A percentile compares a stretch with the other conserved stretches of the same genome.
Conservation (phyloP, 2,888 invertebrate species). For the Eupithecia vulgata region DNA sequence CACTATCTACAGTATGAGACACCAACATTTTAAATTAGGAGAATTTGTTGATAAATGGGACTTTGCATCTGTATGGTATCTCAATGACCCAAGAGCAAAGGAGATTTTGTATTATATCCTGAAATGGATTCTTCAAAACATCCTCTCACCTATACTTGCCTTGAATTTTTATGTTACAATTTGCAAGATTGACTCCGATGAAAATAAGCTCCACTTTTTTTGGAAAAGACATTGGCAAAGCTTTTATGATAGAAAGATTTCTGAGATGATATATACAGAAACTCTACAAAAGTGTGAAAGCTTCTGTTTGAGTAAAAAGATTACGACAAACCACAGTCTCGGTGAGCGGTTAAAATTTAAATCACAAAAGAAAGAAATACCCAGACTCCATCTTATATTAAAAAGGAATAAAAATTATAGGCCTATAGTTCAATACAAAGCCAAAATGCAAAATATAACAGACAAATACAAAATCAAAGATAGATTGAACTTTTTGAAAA, state of each 20-base stretch:
- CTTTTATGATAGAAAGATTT: constrained; percentile 70
- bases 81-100: constrained; percentile 31
- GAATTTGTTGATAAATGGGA: constrained; percentile 66
- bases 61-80: constrained; percentile 60
- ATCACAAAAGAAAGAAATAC: constrained; percentile 60
- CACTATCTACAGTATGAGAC: constrained; percentile 70
- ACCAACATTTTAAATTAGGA: constrained; percentile 62
- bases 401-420: constrained; percentile 69
- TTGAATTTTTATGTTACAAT: constrained; percentile 77
- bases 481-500: constrained; percentile 63
- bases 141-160: constrained; percentile 69
- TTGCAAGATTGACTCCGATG: constrained; percentile 71
- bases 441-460: constrained; percentile 47
- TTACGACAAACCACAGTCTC: constrained; percentile 53
- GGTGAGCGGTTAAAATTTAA: constrained; percentile 56
- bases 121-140: constrained; percentile 64
- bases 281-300: constrained; percentile 60
- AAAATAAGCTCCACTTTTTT: constrained; percentile 75
- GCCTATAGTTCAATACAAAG: constrained; percentile 75
- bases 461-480: constrained; percentile 71
- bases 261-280: constrained; percentile 62
- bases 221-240: constrained; percentile 77
- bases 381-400: constrained; percentile 70
- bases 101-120: constrained; percentile 55
- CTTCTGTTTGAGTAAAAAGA: constrained; percentile 59